A percentile compares a stretch with the other conserved stretches of the same genome.
These are phyloP conservation scores for Clytia hemisphaerica DNA, from an alignment of 30 jellyfish, hydroid and myxozoan genomes.

Conservation along the genomic window DNA sequence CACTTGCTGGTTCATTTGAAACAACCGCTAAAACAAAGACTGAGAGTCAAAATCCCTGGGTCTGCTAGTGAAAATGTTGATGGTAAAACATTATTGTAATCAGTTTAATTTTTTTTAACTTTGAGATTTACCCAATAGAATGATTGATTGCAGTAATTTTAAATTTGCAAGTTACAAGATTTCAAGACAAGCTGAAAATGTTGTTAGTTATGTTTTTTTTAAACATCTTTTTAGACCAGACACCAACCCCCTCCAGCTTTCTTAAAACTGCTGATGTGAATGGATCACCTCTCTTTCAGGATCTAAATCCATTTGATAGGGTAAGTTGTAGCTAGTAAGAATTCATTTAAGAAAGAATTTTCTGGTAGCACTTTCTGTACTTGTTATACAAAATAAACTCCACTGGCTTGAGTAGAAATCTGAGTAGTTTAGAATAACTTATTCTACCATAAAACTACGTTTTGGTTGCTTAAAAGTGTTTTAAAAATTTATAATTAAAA, in stretches of 20 bases:
- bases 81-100: constrained; percentile 1
- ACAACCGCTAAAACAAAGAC: constrained; percentile 25
- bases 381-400: background rate
- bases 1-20: constrained; percentile 69
- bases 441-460: background rate
- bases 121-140: too few species aligned
- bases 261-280: constrained; percentile 63
- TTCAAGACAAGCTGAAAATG: background rate
- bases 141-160: too few species aligned
- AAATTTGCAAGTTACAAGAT: background rate
- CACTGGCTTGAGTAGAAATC: background rate
- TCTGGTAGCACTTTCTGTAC: background rate
- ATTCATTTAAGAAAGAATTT: background rate
- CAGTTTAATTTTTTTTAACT: background rate
- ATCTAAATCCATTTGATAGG: constrained; percentile 84
- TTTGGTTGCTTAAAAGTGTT: background rate
- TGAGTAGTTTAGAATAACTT: background rate
- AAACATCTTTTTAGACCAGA: constrained; percentile 44
- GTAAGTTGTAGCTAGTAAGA: constrained; percentile 15
- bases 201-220: background rate
- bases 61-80: constrained; percentile 1
- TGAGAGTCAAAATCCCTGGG: constrained; percentile 20
- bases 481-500: background rate
- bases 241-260: constrained; percentile 94
- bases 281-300: constrained; percentile 68